Conservation (phyloP, 2,113 vertebrate species). For the Rhineura floridana region DNA sequence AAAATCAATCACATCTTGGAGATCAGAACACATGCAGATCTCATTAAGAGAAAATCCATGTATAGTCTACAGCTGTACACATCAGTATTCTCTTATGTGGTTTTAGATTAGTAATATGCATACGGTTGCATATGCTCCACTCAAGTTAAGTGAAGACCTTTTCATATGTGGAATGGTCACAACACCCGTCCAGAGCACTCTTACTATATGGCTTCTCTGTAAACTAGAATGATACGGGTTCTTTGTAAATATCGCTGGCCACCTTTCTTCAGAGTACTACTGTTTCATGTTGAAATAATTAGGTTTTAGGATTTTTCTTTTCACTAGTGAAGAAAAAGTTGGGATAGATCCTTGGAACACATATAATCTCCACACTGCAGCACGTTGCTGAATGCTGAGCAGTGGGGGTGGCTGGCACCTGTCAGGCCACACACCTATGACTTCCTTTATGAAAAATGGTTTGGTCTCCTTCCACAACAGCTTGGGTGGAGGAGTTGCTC, state of each 20-base stretch:
- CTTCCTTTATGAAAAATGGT: too few relatives aligned
- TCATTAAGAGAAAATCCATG: conserved; percentile 34
- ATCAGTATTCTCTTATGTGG: conserved; percentile 15
- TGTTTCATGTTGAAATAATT: neutral
- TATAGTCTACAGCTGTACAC: conserved; percentile 31
- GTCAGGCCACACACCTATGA: too few relatives aligned
- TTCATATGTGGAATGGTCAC: neutral
- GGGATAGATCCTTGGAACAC: neutral
- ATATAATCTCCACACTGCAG: neutral
- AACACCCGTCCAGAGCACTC: neutral
- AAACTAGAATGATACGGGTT: neutral
- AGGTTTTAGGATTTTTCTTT: neutral
- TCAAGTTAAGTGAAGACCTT: neutral
- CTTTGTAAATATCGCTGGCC: neutral
- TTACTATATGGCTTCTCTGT: neutral
- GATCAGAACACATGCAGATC: conserved; percentile 27
- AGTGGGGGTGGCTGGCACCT: too few relatives aligned
- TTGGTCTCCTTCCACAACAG: too few relatives aligned
- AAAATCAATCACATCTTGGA: conserved; percentile 44
- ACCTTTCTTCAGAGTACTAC: neutral
- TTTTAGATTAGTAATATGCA: neutral
- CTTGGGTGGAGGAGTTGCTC: too few relatives aligned
- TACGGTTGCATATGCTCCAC: neutral
- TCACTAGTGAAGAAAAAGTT: neutral
- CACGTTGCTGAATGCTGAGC: too few relatives aligned